Evolutionary conservation across 1,140 invertebrate species (phyloP).

Genomic region (Cepaea nemoralis): DNA sequence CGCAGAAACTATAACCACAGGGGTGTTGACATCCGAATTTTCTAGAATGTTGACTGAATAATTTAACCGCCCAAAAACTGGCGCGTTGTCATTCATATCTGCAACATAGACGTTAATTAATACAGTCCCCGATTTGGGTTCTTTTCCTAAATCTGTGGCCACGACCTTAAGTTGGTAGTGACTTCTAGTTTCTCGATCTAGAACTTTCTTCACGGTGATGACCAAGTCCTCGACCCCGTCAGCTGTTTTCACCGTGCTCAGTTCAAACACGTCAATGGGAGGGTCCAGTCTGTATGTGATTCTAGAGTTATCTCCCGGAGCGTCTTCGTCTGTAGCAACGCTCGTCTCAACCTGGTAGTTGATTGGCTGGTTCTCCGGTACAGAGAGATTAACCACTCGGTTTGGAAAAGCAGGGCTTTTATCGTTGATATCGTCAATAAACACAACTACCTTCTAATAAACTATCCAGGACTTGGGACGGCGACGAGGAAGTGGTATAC

Average conservation of each 20-base stretch:
- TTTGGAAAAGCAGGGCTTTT: slow-evolving; percentile 92
- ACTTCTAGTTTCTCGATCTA: slow-evolving; percentile 87
- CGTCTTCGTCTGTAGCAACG: slow-evolving; percentile 90
- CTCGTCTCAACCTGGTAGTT: slow-evolving; percentile 78
- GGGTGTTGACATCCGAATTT: slow-evolving; percentile 82
- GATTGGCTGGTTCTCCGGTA: slow-evolving; percentile 63
- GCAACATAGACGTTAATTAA: slow-evolving; percentile 80
- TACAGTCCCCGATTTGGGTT: slow-evolving; percentile 88
- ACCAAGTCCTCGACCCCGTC: slow-evolving; percentile 83
- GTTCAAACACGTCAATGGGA: slow-evolving; percentile 57
- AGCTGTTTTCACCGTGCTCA: slow-evolving; percentile 83
- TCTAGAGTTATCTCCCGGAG: slow-evolving; percentile 76
- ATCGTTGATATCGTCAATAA: slow-evolving; percentile 71
- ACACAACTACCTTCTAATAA: slow-evolving; percentile 40
- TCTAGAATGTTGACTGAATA: slow-evolving; percentile 87
- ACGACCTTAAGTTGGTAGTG: slow-evolving; percentile 86
- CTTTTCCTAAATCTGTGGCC: slow-evolving; percentile 90
- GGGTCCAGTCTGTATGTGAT: slow-evolving; percentile 89
- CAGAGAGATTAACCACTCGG: slow-evolving; percentile 77
- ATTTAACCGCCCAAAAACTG: slow-evolving; percentile 82
- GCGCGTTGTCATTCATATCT: slow-evolving; percentile 92
- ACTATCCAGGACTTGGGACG: neutral
- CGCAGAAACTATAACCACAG: slow-evolving; percentile 78
- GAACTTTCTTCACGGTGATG: slow-evolving; percentile 76
- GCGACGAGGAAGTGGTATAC: neutral